phyloP scores from a whole-genome alignment of 2,797 vertebrate species.

The Eulemur albifrons region DNA sequence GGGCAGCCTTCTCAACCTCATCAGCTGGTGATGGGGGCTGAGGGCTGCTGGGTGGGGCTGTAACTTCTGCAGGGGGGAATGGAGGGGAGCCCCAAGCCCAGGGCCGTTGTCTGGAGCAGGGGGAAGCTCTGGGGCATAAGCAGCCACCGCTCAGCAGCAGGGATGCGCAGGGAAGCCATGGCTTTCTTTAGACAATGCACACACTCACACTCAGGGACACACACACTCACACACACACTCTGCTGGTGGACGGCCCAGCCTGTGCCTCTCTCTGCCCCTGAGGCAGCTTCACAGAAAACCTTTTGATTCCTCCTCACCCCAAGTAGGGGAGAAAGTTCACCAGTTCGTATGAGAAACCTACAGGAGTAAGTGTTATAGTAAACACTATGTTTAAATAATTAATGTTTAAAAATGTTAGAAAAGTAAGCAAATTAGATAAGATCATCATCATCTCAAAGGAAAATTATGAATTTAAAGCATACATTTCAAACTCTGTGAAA shows the following conservation, averaged over 20 bases:
- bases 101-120: neutral
- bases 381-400: neutral
- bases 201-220: neutral
- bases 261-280: too few relatives aligned
- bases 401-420: neutral
- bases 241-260: neutral
- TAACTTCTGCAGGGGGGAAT: neutral
- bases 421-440: constrained; percentile 19
- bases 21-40: neutral
- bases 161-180: neutral
- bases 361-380: neutral
- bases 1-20: neutral
- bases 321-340: neutral
- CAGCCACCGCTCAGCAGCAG: neutral
- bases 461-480: neutral
- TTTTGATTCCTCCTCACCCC: neutral
- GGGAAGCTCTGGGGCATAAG: neutral
- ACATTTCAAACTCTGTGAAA: neutral
- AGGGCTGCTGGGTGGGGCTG: neutral
- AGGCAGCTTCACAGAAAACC: neutral
- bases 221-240: neutral
- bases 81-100: neutral
- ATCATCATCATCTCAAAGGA: neutral
- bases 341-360: neutral
- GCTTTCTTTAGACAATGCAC: neutral